phyloP scores from a whole-genome alignment of 2,113 vertebrate species.

The Rattus norvegicus region DNA sequence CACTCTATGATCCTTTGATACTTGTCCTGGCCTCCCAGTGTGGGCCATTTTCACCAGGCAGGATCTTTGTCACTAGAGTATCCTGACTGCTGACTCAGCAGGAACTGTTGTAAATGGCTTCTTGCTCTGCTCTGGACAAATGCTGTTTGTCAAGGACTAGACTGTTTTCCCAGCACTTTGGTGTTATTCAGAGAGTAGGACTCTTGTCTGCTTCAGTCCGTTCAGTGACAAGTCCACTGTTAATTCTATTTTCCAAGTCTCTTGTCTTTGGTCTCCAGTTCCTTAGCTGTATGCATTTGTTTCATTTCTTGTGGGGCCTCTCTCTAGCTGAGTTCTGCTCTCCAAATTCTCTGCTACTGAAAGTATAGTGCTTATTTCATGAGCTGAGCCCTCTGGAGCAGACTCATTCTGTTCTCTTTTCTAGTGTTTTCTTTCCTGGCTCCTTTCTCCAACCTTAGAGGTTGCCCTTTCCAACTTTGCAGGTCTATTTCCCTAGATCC shows the following conservation, averaged over 20 bases:
- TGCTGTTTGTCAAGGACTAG: background rate
- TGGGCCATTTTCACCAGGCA: no score
- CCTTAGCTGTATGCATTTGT: background rate
- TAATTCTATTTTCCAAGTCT: background rate
- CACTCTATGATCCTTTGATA: background rate
- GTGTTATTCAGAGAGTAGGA: background rate
- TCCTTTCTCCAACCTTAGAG: background rate
- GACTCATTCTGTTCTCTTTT: background rate
- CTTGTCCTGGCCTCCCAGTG: background rate
- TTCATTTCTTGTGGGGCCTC: background rate
- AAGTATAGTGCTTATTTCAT: background rate
- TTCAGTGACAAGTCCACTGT: background rate
- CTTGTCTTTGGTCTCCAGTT: background rate
- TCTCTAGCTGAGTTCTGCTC: background rate
- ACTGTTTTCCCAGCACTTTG: background rate
- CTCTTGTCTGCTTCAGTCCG: background rate
- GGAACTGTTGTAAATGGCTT: background rate
- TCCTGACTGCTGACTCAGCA: background rate
- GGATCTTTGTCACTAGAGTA: background rate
- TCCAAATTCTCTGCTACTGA: background rate
- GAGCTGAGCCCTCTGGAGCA: background rate
- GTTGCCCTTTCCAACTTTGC: background rate
- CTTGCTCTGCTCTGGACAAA: background rate
- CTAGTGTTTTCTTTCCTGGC: background rate
- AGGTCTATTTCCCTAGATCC: no score